Percentiles rank a stretch among this genome's conserved stretches.
These are phyloP conservation scores for Macrotus californicus DNA, from an alignment of 2,113 vertebrate species.

Conservation along the genomic window DNA sequence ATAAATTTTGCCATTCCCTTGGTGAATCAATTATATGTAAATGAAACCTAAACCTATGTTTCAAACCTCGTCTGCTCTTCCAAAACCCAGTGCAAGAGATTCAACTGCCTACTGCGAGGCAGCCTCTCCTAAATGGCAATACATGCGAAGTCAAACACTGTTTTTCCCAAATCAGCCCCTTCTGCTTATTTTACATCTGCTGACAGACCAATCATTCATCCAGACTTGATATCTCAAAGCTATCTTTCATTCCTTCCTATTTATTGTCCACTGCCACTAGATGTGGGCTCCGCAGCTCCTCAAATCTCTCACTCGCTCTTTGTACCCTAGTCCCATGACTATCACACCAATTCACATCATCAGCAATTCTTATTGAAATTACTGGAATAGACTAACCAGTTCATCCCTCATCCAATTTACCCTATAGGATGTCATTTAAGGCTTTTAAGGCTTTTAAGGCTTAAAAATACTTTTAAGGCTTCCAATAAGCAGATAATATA, in stretches of 20 bases:
- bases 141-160: constrained; percentile 19
- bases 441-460: constrained; percentile 37
- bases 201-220: not conserved
- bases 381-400: not conserved
- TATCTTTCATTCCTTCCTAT: not conserved
- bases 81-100: constrained; percentile 16
- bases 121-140: constrained; percentile 26
- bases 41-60: constrained; percentile 27
- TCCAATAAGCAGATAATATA: constrained; percentile 26
- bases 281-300: not conserved
- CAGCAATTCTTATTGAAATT: constrained; percentile 4
- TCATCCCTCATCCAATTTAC: constrained; percentile 16
- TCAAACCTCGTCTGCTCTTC: constrained; percentile 30
- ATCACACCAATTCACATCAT: not conserved
- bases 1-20: not conserved
- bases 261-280: not conserved
- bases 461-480: constrained; percentile 28
- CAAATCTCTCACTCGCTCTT: not conserved
- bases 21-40: constrained; percentile 25
- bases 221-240: not conserved
- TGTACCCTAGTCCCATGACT: not conserved
- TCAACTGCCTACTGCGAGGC: not conserved
- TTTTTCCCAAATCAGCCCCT: not conserved
- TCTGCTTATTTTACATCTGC: not conserved
- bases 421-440: not conserved